Percentiles rank a stretch among this genome's conserved stretches.
Evolutionary conservation across 2,797 vertebrate species (phyloP).

Genomic region (Rhynchotus rufescens): DNA sequence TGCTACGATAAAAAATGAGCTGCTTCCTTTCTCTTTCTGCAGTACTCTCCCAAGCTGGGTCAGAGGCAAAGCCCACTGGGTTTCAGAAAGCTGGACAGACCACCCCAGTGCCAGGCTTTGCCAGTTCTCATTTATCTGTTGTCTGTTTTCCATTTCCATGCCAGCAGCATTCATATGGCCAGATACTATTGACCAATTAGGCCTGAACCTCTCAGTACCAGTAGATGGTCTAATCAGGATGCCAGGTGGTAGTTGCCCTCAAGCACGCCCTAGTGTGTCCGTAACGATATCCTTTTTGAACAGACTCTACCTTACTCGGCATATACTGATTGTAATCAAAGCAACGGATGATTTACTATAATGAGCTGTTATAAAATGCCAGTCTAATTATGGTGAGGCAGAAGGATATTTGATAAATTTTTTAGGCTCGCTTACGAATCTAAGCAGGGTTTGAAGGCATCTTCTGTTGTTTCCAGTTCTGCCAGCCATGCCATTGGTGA

Average conservation of each 20-base stretch:
- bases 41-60: neutral
- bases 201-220: neutral
- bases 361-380: conserved; percentile 6
- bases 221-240: conserved; percentile 12
- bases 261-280: neutral
- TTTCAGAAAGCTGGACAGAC: neutral
- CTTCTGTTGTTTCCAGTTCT: neutral
- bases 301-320: neutral
- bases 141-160: neutral
- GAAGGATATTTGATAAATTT: neutral
- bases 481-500: neutral
- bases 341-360: neutral
- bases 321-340: neutral
- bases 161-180: neutral
- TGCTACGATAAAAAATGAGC: accelerated
- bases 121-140: neutral
- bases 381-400: conserved; percentile 23
- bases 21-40: accelerated
- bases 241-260: neutral
- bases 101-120: neutral
- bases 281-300: conserved; percentile 3
- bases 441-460: neutral
- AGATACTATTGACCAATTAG: neutral
- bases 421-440: conserved; percentile 1
- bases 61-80: neutral